Conservation (phyloP, 2,797 vertebrate species). For the Hephaestus fuliginosus region DNA sequence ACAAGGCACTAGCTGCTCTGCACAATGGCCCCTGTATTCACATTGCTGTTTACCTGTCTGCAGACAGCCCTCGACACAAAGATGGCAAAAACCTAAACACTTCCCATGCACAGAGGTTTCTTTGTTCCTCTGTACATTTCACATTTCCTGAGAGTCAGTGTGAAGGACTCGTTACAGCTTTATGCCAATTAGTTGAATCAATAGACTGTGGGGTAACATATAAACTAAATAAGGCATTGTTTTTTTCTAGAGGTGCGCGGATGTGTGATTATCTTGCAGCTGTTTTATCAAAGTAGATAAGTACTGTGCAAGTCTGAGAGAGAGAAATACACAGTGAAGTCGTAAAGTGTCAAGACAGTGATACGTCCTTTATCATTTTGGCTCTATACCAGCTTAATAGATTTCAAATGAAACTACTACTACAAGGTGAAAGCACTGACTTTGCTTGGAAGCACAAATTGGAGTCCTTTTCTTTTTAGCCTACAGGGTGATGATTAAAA, state of each 20-base stretch:
- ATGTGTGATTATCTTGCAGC: not conserved
- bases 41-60: conserved; percentile 59
- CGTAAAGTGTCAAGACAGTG: not conserved
- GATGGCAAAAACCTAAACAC: conserved; percentile 53
- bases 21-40: conserved; percentile 67
- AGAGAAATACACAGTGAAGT: not conserved
- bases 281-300: not conserved
- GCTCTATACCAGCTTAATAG: not conserved
- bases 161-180: conserved; percentile 10
- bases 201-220: not conserved
- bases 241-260: not conserved
- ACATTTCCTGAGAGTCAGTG: conserved; percentile 35
- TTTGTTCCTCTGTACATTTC: conserved; percentile 59
- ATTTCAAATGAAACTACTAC: conserved; percentile 13
- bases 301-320: not conserved
- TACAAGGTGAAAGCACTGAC: not conserved
- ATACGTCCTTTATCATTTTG: not conserved
- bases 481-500: conserved; percentile 9
- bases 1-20: conserved; percentile 60
- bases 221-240: not conserved
- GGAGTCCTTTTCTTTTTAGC: not conserved
- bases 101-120: conserved; percentile 38
- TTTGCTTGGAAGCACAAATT: conserved; percentile 22
- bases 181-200: conserved; percentile 33
- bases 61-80: conserved; percentile 35